These are phyloP conservation scores for Nerophis lumbriciformis DNA, from an alignment of 2,113 vertebrate genomes.

Conservation along the genomic window DNA sequence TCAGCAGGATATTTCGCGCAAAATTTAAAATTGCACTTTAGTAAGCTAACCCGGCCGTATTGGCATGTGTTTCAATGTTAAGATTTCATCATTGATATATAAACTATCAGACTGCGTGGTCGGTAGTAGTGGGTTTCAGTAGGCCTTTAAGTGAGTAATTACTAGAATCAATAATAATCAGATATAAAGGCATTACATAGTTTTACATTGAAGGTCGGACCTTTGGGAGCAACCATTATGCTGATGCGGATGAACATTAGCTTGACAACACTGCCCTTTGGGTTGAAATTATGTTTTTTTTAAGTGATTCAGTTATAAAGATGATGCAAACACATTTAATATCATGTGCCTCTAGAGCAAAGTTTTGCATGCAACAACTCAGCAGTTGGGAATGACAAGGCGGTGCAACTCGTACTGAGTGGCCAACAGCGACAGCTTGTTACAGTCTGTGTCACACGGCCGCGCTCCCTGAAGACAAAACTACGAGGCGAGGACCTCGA, in stretches of 20 bases:
- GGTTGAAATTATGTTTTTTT: background rate
- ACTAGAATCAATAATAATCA: constrained; percentile 1
- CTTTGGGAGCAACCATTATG: background rate
- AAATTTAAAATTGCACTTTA: too few relatives aligned
- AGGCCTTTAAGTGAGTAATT: background rate
- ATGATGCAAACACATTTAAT: background rate
- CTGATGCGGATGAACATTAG: background rate
- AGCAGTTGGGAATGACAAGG: constrained; percentile 26
- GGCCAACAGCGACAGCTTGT: constrained; percentile 27
- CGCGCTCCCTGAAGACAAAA: constrained; percentile 15
- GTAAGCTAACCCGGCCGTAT: too few relatives aligned
- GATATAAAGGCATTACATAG: background rate
- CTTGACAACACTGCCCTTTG: too few relatives aligned
- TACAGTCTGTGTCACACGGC: constrained; percentile 22
- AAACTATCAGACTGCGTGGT: too few relatives aligned
- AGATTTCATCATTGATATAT: too few relatives aligned
- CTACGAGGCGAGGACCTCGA: constrained; percentile 18
- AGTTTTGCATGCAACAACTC: too few relatives aligned
- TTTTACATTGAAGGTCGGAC: background rate
- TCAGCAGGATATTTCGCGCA: too few relatives aligned
- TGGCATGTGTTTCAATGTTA: too few relatives aligned
- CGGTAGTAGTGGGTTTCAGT: too few relatives aligned
- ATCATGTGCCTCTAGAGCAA: background rate
- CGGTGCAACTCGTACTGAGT: constrained; percentile 23
- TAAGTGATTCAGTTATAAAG: background rate